Conservation (phyloP, 1,140 invertebrate genomes). For the Aphaenogaster ashmeadi region DNA sequence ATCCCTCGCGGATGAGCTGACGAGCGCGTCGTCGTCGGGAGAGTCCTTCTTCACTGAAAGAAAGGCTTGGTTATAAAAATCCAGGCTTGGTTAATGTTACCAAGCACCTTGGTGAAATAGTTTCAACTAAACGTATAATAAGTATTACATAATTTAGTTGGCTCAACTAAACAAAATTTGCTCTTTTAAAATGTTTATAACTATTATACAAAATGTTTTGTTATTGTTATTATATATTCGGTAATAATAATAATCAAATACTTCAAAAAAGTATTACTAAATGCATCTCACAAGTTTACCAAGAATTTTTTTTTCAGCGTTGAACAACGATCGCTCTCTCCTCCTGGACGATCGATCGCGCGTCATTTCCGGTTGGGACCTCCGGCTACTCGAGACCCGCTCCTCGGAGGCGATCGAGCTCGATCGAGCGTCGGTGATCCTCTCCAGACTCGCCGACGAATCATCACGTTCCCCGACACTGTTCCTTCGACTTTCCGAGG, state of each 20-base stretch:
- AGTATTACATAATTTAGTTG: too few species aligned
- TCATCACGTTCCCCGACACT: constrained; percentile 22
- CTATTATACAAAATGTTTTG: too few species aligned
- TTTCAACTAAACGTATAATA: too few species aligned
- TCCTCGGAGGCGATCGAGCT: constrained; percentile 37
- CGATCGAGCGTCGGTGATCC: constrained; percentile 32
- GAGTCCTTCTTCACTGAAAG: not conserved
- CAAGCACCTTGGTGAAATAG: too few species aligned
- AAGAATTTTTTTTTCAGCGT: not conserved
- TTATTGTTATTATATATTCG: too few species aligned
- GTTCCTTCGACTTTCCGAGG: constrained; percentile 25
- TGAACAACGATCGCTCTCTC: not conserved
- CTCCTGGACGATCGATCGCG: not conserved
- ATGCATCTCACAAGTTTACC: too few species aligned
- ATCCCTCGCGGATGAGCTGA: not conserved
- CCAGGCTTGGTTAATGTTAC: too few species aligned
- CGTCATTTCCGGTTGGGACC: not conserved
- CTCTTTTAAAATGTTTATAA: too few species aligned
- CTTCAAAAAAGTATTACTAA: too few species aligned
- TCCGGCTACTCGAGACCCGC: not conserved
- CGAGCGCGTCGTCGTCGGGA: not conserved
- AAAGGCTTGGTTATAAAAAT: too few species aligned
- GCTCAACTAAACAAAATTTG: too few species aligned
- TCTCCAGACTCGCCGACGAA: constrained; percentile 24
- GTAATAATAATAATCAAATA: too few species aligned